These are phyloP conservation scores for Dasypus novemcinctus DNA, from an alignment of 2,113 vertebrate genomes.

Conservation along the genomic window DNA sequence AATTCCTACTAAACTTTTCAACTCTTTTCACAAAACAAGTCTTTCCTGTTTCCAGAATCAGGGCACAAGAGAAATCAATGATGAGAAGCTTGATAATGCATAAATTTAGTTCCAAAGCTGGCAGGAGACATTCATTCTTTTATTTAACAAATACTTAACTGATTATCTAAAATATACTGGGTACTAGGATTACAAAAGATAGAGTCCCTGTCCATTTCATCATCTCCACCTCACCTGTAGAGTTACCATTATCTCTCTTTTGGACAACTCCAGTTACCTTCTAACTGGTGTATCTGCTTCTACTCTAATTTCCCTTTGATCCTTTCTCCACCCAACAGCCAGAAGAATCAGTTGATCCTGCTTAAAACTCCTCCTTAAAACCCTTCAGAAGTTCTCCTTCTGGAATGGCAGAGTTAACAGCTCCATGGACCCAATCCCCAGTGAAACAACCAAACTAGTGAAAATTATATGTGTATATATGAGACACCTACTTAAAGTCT, in stretches of 20 bases:
- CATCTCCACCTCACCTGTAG: not conserved
- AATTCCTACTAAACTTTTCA: conserved; percentile 30
- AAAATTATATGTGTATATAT: not conserved
- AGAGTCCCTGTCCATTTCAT: not conserved
- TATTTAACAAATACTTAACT: not conserved
- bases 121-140: not conserved
- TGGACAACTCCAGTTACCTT: not conserved
- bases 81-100: not conserved
- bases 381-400: not conserved
- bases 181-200: not conserved
- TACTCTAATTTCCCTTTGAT: not conserved
- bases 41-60: not conserved
- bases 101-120: not conserved
- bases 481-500: not conserved
- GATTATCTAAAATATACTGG: not conserved
- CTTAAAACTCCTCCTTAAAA: not conserved
- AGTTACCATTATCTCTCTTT: not conserved
- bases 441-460: not conserved
- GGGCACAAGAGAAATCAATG: conserved; percentile 22
- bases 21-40: not conserved
- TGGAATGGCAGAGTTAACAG: not conserved
- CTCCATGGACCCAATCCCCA: not conserved
- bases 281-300: not conserved
- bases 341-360: conserved; percentile 14
- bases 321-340: not conserved